These are phyloP conservation scores for Ectropis crepuscularia DNA, from an alignment of 2,888 invertebrate genomes.

Conservation along the genomic window DNA sequence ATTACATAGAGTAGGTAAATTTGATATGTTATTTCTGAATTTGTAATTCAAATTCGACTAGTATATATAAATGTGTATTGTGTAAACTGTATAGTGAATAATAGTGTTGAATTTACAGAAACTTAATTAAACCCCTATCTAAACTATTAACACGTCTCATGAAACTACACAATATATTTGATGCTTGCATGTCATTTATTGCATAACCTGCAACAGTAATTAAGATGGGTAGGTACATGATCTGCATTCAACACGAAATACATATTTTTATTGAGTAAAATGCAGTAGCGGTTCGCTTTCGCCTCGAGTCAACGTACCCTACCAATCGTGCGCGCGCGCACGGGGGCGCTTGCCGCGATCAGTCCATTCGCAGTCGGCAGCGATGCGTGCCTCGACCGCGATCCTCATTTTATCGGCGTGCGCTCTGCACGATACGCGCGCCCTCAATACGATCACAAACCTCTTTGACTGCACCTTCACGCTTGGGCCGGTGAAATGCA, in stretches of 20 bases:
- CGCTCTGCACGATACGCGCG: slow-evolving; percentile 52
- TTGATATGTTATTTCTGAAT: too few relatives aligned
- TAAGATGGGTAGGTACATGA: neutral
- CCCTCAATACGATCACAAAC: slow-evolving; percentile 50
- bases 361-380: slow-evolving; percentile 61
- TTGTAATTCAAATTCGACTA: too few relatives aligned
- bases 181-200: neutral
- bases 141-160: too few relatives aligned
- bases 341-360: slow-evolving; percentile 54
- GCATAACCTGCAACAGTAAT: neutral
- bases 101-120: too few relatives aligned
- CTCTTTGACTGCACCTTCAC: slow-evolving; percentile 58
- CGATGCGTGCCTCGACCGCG: slow-evolving; percentile 78
- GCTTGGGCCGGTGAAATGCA: slow-evolving; percentile 80
- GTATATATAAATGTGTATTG: too few relatives aligned
- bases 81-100: too few relatives aligned
- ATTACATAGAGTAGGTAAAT: too few relatives aligned
- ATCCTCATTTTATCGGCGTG: slow-evolving; percentile 62
- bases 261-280: slow-evolving; percentile 12
- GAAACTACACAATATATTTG: too few relatives aligned
- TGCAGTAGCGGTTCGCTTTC: slow-evolving; percentile 52
- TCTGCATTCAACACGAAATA: slow-evolving; percentile 6
- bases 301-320: slow-evolving; percentile 55
- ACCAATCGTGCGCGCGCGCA: slow-evolving; percentile 52
- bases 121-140: too few relatives aligned